Percentiles rank a stretch among this genome's conserved stretches.
Conservation (phyloP, 2,888 invertebrate genomes). For the Brachyptera risi region DNA sequence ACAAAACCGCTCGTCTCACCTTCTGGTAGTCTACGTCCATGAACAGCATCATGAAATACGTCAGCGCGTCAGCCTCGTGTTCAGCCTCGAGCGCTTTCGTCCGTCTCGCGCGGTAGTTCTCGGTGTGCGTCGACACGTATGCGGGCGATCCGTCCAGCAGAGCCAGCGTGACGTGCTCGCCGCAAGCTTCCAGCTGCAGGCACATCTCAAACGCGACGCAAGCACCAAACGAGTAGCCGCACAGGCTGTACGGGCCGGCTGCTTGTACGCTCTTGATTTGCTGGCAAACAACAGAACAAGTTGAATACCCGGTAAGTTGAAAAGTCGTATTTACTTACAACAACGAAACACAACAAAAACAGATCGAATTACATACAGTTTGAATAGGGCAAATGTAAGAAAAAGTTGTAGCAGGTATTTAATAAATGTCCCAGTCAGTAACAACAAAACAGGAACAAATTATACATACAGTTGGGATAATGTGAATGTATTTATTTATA, state of each 20-base stretch:
- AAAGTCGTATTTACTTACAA: too few species aligned
- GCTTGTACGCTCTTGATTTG: constrained; percentile 73
- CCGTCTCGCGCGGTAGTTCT: constrained; percentile 58
- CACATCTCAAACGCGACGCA: constrained; percentile 95
- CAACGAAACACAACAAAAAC: too few species aligned
- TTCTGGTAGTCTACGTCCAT: constrained; percentile 69
- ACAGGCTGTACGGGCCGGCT: constrained; percentile 78
- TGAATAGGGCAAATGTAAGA: too few species aligned
- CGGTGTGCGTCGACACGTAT: constrained; percentile 73
- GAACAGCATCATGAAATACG: constrained; percentile 78
- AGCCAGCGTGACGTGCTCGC: constrained; percentile 58
- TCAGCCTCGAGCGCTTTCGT: constrained; percentile 51
- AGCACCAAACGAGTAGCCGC: constrained; percentile 95
- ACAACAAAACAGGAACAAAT: too few species aligned
- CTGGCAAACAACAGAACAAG: too few species aligned
- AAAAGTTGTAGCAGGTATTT: too few species aligned
- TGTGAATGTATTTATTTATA: too few species aligned
- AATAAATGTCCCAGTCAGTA: too few species aligned
- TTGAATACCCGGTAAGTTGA: too few species aligned
- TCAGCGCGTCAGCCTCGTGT: constrained; percentile 60
- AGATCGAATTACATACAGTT: too few species aligned
- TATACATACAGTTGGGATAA: too few species aligned
- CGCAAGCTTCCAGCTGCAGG: constrained; percentile 65
- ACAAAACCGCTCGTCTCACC: constrained; percentile 44
- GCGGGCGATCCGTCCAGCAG: constrained; percentile 89